These are phyloP conservation scores for Phoxinus phoxinus DNA, from an alignment of 2,113 vertebrate species.

Conservation along the genomic window DNA sequence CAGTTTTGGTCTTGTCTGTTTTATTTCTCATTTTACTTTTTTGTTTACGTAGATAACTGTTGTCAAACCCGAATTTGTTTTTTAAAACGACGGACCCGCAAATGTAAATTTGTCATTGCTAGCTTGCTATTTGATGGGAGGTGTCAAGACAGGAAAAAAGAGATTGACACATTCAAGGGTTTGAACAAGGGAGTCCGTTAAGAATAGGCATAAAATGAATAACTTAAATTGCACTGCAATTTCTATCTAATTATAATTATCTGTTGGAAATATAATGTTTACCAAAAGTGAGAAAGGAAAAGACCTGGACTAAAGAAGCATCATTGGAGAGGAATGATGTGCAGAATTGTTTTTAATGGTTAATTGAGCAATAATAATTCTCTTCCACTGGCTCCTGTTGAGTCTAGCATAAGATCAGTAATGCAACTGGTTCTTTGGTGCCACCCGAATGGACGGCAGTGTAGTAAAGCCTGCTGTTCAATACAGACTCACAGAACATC, in stretches of 20 bases:
- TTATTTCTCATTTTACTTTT: not conserved
- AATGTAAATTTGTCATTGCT: not conserved
- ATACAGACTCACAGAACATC: not conserved
- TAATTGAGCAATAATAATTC: not conserved
- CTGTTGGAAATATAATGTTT: no score
- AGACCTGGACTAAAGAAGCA: no score
- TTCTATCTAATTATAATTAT: not conserved
- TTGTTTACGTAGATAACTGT: not conserved
- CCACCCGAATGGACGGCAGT: not conserved
- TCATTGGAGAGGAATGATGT: not conserved
- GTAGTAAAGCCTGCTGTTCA: not conserved
- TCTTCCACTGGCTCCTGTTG: not conserved
- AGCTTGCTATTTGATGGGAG: not conserved
- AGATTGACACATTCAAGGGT: not conserved
- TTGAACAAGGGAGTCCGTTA: not conserved
- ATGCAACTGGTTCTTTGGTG: not conserved
- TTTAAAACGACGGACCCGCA: not conserved
- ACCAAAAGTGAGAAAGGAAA: not conserved
- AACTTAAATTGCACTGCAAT: not conserved
- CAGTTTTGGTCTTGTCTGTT: not conserved
- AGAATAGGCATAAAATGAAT: not conserved
- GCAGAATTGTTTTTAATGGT: not conserved
- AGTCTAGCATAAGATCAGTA: not conserved
- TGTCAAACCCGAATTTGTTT: not conserved
- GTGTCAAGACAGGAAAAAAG: not conserved